These are phyloP conservation scores for Diadromus collaris DNA, from an alignment of 2,888 invertebrate species.

Conservation along the genomic window DNA sequence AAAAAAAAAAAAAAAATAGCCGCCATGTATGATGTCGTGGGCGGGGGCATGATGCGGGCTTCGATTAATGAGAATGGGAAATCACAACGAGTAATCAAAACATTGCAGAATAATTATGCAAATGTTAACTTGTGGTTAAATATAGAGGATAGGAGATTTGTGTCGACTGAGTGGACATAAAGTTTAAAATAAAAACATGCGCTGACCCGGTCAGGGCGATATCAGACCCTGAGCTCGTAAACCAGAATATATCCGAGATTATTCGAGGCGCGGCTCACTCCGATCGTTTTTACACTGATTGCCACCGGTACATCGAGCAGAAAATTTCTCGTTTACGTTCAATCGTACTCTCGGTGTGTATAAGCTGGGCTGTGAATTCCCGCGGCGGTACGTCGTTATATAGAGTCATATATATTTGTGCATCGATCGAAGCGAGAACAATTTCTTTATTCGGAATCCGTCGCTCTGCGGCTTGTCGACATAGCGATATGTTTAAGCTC, in stretches of 20 bases:
- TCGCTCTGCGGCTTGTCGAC: not conserved
- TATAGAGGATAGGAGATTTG: not conserved
- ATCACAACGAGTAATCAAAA: not conserved
- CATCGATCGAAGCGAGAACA: conserved; percentile 32
- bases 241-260: conserved; percentile 48
- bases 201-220: conserved; percentile 28
- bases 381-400: not conserved
- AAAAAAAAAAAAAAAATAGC: no score
- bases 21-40: no score
- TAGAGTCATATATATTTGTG: conserved; percentile 10
- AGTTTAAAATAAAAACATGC: conserved; percentile 4
- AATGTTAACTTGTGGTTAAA: not conserved
- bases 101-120: not conserved
- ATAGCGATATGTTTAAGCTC: not conserved
- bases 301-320: conserved; percentile 47
- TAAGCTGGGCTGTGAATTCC: not conserved
- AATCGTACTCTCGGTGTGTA: conserved; percentile 41
- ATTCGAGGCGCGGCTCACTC: conserved; percentile 46
- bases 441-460: conserved; percentile 32
- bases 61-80: not conserved
- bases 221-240: conserved; percentile 37
- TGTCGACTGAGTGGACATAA: not conserved
- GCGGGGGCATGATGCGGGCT: not conserved
- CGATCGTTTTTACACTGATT: conserved; percentile 50
- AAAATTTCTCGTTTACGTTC: conserved; percentile 54